Evolutionary conservation across 2,888 invertebrate genomes (phyloP).

Genomic region (Nematopogon swammerdamellus): DNA sequence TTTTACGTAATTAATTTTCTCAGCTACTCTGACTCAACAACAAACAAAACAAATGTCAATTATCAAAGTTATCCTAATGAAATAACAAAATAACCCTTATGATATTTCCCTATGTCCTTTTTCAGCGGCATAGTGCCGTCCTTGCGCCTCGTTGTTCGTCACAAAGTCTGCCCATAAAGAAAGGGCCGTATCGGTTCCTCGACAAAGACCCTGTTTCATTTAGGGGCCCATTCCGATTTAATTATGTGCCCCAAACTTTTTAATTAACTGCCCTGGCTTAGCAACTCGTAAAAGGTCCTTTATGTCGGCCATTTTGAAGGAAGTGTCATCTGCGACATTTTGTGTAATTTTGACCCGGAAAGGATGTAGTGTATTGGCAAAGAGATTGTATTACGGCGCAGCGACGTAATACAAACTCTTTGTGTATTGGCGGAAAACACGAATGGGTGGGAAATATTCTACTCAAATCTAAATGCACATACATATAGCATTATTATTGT

Average conservation of each 20-base stretch:
- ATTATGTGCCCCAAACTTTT: not conserved
- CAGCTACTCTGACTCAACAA: too few species aligned
- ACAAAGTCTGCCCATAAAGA: not conserved
- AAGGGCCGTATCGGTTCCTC: not conserved
- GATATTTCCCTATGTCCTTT: not conserved
- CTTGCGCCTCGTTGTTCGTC: not conserved
- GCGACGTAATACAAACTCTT: too few species aligned
- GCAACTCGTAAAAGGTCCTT: not conserved
- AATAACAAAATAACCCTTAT: not conserved
- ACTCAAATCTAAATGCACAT: too few species aligned
- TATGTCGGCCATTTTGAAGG: not conserved
- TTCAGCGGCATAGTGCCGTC: not conserved
- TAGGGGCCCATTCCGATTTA: not conserved
- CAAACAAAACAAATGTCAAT: too few species aligned
- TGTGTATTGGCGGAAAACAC: too few species aligned
- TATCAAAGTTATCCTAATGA: too few species aligned
- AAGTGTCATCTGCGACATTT: not conserved
- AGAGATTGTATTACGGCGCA: too few species aligned
- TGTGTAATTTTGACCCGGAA: not conserved
- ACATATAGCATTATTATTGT: too few species aligned
- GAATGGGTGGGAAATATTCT: too few species aligned
- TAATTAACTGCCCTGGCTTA: not conserved
- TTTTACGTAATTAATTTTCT: too few species aligned
- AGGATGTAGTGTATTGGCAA: not conserved
- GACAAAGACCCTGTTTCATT: not conserved